A percentile compares a stretch with the other conserved stretches of the same genome.
These are phyloP conservation scores for Rallus crepitans DNA, from an alignment of 2,797 vertebrate genomes.

Conservation along the genomic window DNA sequence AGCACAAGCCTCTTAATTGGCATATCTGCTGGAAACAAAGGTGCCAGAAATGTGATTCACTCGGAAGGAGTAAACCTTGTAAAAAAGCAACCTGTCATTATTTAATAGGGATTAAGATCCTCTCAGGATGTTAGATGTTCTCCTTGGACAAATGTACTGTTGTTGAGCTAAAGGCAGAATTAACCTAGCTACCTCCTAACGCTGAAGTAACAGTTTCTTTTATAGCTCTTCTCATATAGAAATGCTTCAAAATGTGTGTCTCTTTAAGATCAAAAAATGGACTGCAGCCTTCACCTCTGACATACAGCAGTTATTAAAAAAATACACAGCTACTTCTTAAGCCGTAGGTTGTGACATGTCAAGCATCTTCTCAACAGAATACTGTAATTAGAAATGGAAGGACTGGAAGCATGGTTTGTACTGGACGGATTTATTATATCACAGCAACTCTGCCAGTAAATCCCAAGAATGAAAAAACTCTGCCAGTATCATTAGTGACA, in stretches of 20 bases:
- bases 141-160: neutral
- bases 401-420: neutral
- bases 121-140: neutral
- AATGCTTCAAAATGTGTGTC: neutral
- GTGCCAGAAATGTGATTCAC: slow-evolving; percentile 48
- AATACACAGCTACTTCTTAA: neutral
- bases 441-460: neutral
- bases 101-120: slow-evolving; percentile 38
- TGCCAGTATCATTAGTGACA: neutral
- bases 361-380: neutral
- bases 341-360: neutral
- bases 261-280: neutral
- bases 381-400: neutral
- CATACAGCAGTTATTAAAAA: neutral
- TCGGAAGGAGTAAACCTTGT: neutral
- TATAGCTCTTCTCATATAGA: neutral
- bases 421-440: neutral
- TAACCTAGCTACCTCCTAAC: neutral
- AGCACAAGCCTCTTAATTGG: slow-evolving; percentile 35
- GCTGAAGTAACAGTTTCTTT: neutral
- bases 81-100: slow-evolving; percentile 20
- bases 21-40: slow-evolving; percentile 53
- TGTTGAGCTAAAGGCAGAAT: neutral
- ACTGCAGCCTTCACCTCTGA: neutral
- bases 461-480: neutral